phyloP scores from a whole-genome alignment of 2,888 invertebrate genomes.

The Andrena haemorrhoa region DNA sequence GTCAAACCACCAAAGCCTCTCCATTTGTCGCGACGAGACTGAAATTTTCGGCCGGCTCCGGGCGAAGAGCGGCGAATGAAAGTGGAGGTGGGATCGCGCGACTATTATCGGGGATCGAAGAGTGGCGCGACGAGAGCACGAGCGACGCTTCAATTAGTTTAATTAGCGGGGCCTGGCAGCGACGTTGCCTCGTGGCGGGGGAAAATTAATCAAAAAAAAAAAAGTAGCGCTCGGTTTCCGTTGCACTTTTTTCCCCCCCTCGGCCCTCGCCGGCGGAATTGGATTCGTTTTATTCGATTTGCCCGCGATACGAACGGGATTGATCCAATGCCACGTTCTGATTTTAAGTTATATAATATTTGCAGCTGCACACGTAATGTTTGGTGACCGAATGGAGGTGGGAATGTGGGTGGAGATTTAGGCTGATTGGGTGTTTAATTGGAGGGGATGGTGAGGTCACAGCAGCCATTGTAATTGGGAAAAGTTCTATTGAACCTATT shows the following conservation, averaged over 20 bases:
- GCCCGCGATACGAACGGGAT: conserved; percentile 9
- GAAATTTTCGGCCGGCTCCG: background rate
- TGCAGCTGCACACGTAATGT: background rate
- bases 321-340: conserved; percentile 8
- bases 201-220: background rate
- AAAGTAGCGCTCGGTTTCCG: background rate
- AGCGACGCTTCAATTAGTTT: conserved; percentile 2
- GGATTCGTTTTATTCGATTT: conserved; percentile 22
- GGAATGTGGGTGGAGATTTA: no score
- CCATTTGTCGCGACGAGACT: conserved; percentile 21
- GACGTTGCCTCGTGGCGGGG: background rate
- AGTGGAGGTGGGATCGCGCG: background rate
- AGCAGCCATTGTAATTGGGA: no score
- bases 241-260: no score
- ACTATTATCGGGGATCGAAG: conserved; percentile 6
- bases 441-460: no score
- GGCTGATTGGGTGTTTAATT: no score
- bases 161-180: background rate
- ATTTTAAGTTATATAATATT: conserved; percentile 29
- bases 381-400: no score
- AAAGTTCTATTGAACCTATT: no score
- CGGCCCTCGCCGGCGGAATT: background rate
- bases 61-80: background rate
- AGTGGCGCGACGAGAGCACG: background rate
- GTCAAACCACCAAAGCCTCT: conserved; percentile 24